These are phyloP conservation scores for Physella acuta DNA, from an alignment of 1,140 invertebrate species.

Conservation along the genomic window DNA sequence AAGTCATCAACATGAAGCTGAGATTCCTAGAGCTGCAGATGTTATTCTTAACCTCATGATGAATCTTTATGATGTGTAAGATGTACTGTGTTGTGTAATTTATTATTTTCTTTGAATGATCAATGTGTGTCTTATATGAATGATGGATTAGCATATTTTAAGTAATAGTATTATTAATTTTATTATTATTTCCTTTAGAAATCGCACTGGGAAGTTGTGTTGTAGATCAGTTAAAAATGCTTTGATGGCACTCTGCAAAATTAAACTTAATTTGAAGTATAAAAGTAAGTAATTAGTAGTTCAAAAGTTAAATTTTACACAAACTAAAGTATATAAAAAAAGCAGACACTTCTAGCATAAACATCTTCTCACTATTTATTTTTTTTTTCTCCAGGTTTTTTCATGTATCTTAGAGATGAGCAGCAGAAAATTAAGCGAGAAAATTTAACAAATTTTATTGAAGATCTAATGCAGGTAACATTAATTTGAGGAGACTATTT, in stretches of 20 bases:
- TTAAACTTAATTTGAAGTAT: slow-evolving; percentile 68
- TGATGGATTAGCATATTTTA: too few relatives aligned
- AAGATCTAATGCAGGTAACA: slow-evolving; percentile 49
- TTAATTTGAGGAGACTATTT: neutral
- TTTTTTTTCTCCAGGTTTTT: slow-evolving; percentile 61
- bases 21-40: slow-evolving; percentile 39
- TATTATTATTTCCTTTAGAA: too few relatives aligned
- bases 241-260: slow-evolving; percentile 67
- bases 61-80: slow-evolving; percentile 47
- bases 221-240: slow-evolving; percentile 67
- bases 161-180: too few relatives aligned
- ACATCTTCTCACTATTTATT: too few relatives aligned
- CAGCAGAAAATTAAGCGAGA: slow-evolving; percentile 68
- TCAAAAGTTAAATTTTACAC: too few relatives aligned
- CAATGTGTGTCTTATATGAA: neutral
- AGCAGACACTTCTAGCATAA: too few relatives aligned
- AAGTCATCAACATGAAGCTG: slow-evolving; percentile 59
- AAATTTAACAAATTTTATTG: slow-evolving; percentile 64
- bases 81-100: neutral
- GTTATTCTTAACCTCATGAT: slow-evolving; percentile 43
- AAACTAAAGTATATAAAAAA: too few relatives aligned
- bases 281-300: slow-evolving; percentile 55
- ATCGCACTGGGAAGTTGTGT: slow-evolving; percentile 60
- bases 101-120: neutral
- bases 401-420: slow-evolving; percentile 68